Evolutionary conservation across 1,140 invertebrate genomes (phyloP).

Genomic region (Camponotus pennsylvanicus): DNA sequence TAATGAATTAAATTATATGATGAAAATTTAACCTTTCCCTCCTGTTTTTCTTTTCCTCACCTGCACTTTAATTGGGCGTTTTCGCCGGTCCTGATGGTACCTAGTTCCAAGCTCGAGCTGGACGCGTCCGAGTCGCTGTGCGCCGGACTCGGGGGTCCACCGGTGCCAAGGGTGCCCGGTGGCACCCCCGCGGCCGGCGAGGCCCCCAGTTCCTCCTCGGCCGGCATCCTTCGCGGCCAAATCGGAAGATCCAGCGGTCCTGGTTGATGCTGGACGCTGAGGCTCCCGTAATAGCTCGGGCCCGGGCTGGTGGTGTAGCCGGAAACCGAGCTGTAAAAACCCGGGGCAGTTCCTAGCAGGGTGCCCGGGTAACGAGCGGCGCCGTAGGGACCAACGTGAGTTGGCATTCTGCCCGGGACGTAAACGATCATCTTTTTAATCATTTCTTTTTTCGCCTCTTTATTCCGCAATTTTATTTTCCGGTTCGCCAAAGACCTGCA

Average conservation of each 20-base stretch:
- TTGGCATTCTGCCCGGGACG: slow-evolving; percentile 86
- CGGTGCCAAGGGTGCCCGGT: slow-evolving; percentile 71
- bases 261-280: slow-evolving; percentile 75
- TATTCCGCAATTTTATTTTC: background rate
- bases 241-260: slow-evolving; percentile 80
- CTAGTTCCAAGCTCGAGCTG: slow-evolving; percentile 84
- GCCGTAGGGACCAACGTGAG: slow-evolving; percentile 82
- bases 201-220: slow-evolving; percentile 80
- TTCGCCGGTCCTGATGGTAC: slow-evolving; percentile 81
- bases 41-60: slow-evolving; percentile 66
- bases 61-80: slow-evolving; percentile 84
- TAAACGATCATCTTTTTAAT: slow-evolving; percentile 84
- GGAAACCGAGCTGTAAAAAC: slow-evolving; percentile 80
- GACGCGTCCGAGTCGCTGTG: slow-evolving; percentile 85
- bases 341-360: slow-evolving; percentile 78
- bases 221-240: slow-evolving; percentile 83
- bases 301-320: slow-evolving; percentile 71
- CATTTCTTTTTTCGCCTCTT: slow-evolving; percentile 9
- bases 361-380: slow-evolving; percentile 82
- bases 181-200: slow-evolving; percentile 61
- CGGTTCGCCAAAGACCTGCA: slow-evolving; percentile 69
- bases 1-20: background rate
- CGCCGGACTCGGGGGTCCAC: slow-evolving; percentile 83
- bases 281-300: slow-evolving; percentile 77
- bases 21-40: background rate